These are phyloP conservation scores for Microhierax caerulescens DNA, from an alignment of 2,797 vertebrate genomes.

Conservation along the genomic window DNA sequence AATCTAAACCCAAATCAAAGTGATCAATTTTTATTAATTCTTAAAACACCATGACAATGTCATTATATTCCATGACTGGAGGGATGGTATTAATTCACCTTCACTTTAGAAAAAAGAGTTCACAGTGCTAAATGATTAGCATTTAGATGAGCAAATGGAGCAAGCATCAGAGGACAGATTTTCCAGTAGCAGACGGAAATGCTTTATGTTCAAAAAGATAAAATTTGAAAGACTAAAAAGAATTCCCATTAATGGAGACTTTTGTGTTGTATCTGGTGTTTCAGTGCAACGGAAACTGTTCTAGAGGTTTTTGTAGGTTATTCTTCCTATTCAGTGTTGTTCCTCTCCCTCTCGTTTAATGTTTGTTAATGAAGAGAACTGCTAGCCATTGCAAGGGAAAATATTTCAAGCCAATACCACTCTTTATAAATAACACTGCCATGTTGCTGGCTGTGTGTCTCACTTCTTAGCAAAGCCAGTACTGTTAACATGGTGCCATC, in stretches of 20 bases:
- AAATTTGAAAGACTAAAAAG: not conserved
- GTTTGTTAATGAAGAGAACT: not conserved
- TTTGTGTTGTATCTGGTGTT: not conserved
- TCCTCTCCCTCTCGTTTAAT: not conserved
- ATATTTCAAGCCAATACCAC: not conserved
- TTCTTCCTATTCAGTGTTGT: not conserved
- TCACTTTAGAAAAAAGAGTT: not conserved
- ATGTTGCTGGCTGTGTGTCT: not conserved
- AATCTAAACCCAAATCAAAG: not conserved
- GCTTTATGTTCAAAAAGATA: not conserved
- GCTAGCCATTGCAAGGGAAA: not conserved
- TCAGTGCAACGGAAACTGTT: not conserved
- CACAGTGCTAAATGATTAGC: not conserved
- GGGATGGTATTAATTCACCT: not conserved
- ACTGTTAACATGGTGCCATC: not conserved
- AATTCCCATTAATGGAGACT: not conserved
- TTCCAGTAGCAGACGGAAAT: not conserved
- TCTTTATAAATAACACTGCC: not conserved
- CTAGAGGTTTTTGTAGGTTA: not conserved
- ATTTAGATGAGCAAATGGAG: conserved; percentile 23
- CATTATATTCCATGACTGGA: not conserved
- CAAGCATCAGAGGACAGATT: not conserved
- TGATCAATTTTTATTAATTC: not conserved
- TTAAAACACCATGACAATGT: not conserved
- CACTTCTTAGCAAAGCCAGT: not conserved